Conservation (phyloP, 1,140 invertebrate genomes). For the Halotydeus destructor region DNA sequence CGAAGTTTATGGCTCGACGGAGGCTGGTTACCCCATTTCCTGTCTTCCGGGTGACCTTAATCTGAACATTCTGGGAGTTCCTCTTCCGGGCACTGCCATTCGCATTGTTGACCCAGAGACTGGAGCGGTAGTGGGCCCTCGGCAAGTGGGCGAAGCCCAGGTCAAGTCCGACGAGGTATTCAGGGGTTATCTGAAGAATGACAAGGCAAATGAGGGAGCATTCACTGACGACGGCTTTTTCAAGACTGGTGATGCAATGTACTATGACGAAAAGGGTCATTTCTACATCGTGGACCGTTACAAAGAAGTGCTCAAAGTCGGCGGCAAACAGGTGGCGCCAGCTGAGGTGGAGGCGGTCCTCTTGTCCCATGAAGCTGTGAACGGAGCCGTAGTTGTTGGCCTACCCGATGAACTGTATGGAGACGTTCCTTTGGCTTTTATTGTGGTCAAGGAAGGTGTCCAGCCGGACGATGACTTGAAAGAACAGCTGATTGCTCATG, state of each 20-base stretch:
- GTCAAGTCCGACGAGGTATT: background rate
- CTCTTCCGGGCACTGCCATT: background rate
- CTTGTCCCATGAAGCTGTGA: slow-evolving; percentile 42
- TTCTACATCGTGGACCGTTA: slow-evolving; percentile 52
- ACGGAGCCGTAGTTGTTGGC: slow-evolving; percentile 58
- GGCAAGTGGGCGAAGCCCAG: slow-evolving; percentile 1
- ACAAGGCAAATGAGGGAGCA: background rate
- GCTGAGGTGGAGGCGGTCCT: slow-evolving; percentile 63
- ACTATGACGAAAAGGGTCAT: slow-evolving; percentile 40
- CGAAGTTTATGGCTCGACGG: too few relatives aligned
- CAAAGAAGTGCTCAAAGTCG: slow-evolving; percentile 61
- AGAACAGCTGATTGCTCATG: slow-evolving; percentile 3
- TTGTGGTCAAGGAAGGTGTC: slow-evolving; percentile 24
- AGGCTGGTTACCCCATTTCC: too few relatives aligned
- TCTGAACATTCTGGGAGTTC: background rate
- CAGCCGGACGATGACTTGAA: background rate
- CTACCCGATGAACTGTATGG: slow-evolving; percentile 43
- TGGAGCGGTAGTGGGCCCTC: background rate
- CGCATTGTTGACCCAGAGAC: background rate
- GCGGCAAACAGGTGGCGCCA: slow-evolving; percentile 46
- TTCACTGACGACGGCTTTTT: background rate
- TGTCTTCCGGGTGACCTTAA: too few relatives aligned
- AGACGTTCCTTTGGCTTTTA: slow-evolving; percentile 52
- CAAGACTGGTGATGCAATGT: slow-evolving; percentile 18
- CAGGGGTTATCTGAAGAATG: background rate